Base-by-base conservation (phyloP, 2,888 invertebrate genomes). In the Agriopis leucophaearia region DNA sequence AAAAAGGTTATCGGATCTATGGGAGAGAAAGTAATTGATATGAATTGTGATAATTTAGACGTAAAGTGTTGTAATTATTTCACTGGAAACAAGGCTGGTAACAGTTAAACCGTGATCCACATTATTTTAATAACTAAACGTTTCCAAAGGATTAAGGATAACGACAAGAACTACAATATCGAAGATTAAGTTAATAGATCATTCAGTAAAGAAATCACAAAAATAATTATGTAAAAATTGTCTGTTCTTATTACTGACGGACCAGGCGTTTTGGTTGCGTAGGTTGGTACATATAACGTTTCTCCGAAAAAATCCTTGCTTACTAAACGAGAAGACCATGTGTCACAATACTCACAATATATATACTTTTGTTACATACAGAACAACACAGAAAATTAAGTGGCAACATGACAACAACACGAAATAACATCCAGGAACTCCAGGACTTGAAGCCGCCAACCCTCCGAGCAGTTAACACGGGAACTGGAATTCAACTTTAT, bases 31-130 rank as follows among this genome's bases (percentile, higher is more conserved):
- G 64, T 64, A 64, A 64, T 69, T 69, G 64, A 69, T 69, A 65
- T 48, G 64, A 65, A 69, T 69, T 48, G 64, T 51, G 55, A 69
- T 69, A 45, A 57, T 63, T 63, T 67, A 13, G 58, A 52, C 51
- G 66, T 55, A 42, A 55, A 38, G 36, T 38, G 55, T 13, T 55
- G n/a, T 27, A 42, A 55, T 55, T 27, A 55, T 55, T 55, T 42
- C 8, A 13, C 7, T 42, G 27, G 55, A 55, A 55, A 42, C 55
- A n/a, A 27, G 42, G 42, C 27, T 55, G 27, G 9, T 42, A 4
- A 42, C 18, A 27, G 0, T 3, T 27, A 27, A 27, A 27, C 5
- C 27, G 27, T 27, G 27, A 27, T 27, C 27, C 27, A 27, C 27
- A 27, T 27, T 27, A 3, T 27, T 27, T 27, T 27, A 27, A 27